Percentiles rank a stretch among this genome's conserved stretches.
These are phyloP conservation scores for Caenorhabditis panamensis DNA, from an alignment of 2,888 invertebrate genomes.

Conservation along the genomic window DNA sequence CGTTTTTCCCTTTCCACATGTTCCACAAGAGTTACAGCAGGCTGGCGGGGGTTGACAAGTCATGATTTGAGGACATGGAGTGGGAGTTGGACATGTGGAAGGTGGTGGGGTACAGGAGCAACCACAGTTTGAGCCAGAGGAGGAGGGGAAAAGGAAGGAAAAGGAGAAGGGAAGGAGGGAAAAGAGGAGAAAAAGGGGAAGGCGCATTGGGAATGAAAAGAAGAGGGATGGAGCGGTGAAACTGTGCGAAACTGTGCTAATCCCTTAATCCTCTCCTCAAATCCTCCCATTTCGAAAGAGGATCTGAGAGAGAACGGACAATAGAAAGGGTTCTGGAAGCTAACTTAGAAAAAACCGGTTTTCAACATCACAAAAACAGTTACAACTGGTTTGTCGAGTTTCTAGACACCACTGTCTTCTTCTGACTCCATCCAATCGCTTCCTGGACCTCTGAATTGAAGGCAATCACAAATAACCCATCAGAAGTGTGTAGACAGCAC, in stretches of 20 bases:
- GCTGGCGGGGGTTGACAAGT: slow-evolving; percentile 32
- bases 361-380: too few relatives aligned
- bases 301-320: too few relatives aligned
- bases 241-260: slow-evolving; percentile 47
- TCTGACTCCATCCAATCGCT: too few relatives aligned
- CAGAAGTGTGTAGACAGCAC: too few relatives aligned
- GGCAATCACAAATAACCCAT: background rate
- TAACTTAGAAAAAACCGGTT: too few relatives aligned
- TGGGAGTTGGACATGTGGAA: slow-evolving; percentile 47
- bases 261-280: slow-evolving; percentile 23
- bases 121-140: slow-evolving; percentile 52
- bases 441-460: background rate
- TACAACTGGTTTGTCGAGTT: too few relatives aligned
- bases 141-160: slow-evolving; percentile 45
- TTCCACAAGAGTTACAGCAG: slow-evolving; percentile 55
- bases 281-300: too few relatives aligned
- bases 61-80: slow-evolving; percentile 47
- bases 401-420: too few relatives aligned
- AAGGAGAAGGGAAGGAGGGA: background rate
- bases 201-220: slow-evolving; percentile 26
- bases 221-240: background rate
- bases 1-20: slow-evolving; percentile 15
- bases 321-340: too few relatives aligned
- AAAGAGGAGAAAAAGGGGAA: slow-evolving; percentile 20
- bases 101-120: slow-evolving; percentile 50